Evolutionary conservation across 30 jellyfish, hydroid and myxozoan genomes (phyloP), one percentile per base, ranked within the genome.

Genomic region (Aurelia sp.): DNA sequence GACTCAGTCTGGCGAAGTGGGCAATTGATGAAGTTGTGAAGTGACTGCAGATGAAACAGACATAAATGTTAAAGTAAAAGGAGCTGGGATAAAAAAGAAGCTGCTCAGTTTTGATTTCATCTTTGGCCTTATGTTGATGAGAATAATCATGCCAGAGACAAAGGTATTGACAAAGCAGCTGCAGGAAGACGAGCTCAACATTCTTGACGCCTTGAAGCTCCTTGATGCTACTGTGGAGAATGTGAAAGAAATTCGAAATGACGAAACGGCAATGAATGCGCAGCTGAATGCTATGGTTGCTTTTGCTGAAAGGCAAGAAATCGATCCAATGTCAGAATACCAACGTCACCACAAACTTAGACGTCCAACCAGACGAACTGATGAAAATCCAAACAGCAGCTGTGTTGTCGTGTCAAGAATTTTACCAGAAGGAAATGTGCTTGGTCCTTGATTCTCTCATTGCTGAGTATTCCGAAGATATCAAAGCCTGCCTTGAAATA

Each of bases 251-350:
- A 78, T 78, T 78, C 81, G 89, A 38, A 63, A 41, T 2, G 80
- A 78, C 71, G 69, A 78, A 38, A 63, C 69, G 67, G 80, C 89
- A 62, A 62, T 78, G 89, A 19, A 78, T 78, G 89, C 80, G 80
- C 55, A 78, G 47, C 80, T 75, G 35, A 76, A 75, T 75, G 76
- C 86, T 16, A 75, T 75, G 74, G 71, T 52, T 57, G 64, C 59
- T 75, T 75, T 52, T 55, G 86, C 86, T 17, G 33, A 75, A 22
- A 58, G 21, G 61, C 74, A 52, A 75, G 86, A 58, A 5, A 75
- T 75, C 10, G 73, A 75, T 44, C 74, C 74, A 38, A 75, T 58
- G 74, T 52, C 86, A n/a, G 76, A 75, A 15, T 75, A 52, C 86
- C 44, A 60, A 10, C 86, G 74, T 58, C 74, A 75, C 74, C 74